phyloP scores from a whole-genome alignment of 2,113 vertebrate species.

The Proterorhinus semilunaris region DNA sequence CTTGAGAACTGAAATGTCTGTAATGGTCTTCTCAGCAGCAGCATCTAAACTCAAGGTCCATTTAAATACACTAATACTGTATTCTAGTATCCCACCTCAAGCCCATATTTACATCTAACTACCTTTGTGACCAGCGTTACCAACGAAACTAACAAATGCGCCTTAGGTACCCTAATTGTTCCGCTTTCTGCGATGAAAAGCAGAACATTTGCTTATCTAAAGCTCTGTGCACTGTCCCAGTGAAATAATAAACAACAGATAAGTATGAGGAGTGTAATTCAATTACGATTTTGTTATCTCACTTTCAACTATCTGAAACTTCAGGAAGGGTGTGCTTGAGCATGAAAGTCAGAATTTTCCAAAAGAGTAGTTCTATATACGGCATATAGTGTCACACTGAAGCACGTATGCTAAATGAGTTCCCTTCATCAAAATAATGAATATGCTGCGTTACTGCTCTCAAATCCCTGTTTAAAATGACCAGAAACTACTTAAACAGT shows the following conservation, averaged over 20 bases:
- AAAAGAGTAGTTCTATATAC: background rate
- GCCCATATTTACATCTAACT: too few relatives aligned
- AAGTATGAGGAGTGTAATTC: background rate
- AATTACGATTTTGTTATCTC: background rate
- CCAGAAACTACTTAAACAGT: too few relatives aligned
- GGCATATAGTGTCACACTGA: background rate
- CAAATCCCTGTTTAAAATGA: too few relatives aligned
- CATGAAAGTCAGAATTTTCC: background rate
- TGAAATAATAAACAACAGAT: slow-evolving; percentile 1
- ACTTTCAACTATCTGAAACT: background rate
- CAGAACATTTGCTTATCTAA: background rate
- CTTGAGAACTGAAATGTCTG: too few relatives aligned
- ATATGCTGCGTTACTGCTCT: too few relatives aligned
- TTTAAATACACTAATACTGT: too few relatives aligned
- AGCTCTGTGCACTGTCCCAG: background rate
- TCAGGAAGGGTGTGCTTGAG: background rate
- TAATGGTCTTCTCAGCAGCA: too few relatives aligned
- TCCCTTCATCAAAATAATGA: too few relatives aligned
- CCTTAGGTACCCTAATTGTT: background rate
- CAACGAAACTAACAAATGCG: background rate
- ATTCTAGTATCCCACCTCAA: too few relatives aligned
- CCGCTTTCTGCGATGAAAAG: background rate
- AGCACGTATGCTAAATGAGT: too few relatives aligned
- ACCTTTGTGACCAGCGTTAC: too few relatives aligned
- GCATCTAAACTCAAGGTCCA: too few relatives aligned